Evolutionary conservation across 2,113 vertebrate genomes (phyloP).

Genomic region (Paramisgurnus dabryanus): DNA sequence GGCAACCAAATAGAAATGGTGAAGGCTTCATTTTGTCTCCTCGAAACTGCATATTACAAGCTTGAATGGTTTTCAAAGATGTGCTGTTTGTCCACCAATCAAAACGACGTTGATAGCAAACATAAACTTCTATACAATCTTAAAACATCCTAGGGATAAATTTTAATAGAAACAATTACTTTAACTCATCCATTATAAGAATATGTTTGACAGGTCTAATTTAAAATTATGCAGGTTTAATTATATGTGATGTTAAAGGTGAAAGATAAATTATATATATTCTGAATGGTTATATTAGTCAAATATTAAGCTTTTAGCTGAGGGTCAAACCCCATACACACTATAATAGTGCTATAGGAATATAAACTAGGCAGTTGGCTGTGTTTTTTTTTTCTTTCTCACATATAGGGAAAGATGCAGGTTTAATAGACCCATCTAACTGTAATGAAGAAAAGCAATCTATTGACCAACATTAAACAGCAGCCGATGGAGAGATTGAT

Average conservation of each 20-base stretch:
- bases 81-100: not conserved
- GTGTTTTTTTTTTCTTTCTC: conserved; percentile 5
- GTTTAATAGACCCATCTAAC: conserved; percentile 48
- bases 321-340: no score
- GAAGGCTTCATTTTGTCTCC: not conserved
- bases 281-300: no score
- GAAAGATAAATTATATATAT: no score
- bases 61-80: not conserved
- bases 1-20: conserved; percentile 55
- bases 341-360: not conserved
- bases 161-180: not conserved
- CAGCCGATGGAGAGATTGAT: conserved; percentile 26
- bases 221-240: not conserved
- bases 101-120: not conserved
- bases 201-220: no score
- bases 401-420: conserved; percentile 39
- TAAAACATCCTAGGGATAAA: not conserved
- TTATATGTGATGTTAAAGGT: not conserved
- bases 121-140: no score
- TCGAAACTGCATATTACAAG: not conserved
- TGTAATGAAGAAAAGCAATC: conserved; percentile 39
- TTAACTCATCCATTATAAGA: not conserved
- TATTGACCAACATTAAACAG: conserved; percentile 46
- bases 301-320: no score
- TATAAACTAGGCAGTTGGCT: not conserved